Percentiles rank a stretch among this genome's conserved stretches.
Conservation (phyloP, 92 coral and sea anemone genomes). For the Zoanthus sansibaricus region DNA sequence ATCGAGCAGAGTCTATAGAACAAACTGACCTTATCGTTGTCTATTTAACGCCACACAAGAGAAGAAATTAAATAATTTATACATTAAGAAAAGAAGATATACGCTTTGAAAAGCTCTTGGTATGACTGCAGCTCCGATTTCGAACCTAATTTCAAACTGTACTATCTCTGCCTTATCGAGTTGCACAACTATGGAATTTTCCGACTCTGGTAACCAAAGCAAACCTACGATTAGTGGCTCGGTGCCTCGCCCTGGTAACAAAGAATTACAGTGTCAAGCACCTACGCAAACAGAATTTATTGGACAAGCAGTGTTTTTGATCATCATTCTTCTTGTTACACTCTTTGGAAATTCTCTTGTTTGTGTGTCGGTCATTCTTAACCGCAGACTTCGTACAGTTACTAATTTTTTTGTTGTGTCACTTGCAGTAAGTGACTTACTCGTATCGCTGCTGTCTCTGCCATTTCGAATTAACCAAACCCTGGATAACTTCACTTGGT, state of each 20-base stretch:
- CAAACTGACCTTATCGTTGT: no score
- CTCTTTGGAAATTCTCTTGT: slow-evolving; percentile 60
- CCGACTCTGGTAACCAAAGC: not conserved
- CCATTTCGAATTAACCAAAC: slow-evolving; percentile 62
- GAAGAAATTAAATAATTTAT: not conserved
- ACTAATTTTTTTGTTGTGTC: slow-evolving; percentile 64
- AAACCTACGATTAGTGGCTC: not conserved
- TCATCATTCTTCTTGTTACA: slow-evolving; percentile 51
- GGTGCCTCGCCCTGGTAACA: not conserved
- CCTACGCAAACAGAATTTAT: slow-evolving; percentile 13
- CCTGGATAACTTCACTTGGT: slow-evolving; percentile 53
- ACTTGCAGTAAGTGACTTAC: slow-evolving; percentile 53
- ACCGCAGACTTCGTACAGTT: slow-evolving; percentile 56
- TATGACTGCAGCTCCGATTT: not conserved
- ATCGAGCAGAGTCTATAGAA: no score
- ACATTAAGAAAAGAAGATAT: not conserved
- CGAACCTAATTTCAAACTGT: slow-evolving; percentile 1
- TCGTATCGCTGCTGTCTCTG: slow-evolving; percentile 47
- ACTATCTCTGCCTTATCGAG: not conserved
- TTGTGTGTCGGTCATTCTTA: slow-evolving; percentile 36
- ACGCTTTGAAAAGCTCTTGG: not conserved
- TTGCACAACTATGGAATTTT: not conserved
- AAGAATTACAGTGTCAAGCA: not conserved
- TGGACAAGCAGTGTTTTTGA: slow-evolving; percentile 47
- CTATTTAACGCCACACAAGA: no score